phyloP scores from a whole-genome alignment of 1,140 invertebrate species.

The Berghia stephanieae region DNA sequence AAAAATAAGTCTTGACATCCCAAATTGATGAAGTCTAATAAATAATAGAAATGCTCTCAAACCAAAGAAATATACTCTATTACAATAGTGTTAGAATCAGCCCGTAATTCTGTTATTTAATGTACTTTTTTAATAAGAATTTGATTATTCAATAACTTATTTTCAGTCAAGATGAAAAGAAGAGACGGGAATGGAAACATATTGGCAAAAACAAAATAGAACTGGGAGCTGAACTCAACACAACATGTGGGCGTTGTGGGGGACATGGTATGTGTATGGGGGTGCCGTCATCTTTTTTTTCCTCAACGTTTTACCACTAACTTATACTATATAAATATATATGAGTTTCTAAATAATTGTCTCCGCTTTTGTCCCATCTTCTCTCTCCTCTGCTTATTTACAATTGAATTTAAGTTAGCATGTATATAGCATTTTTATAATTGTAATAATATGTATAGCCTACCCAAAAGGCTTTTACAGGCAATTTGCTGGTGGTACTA shows the following conservation, averaged over 20 bases:
- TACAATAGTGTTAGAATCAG: not conserved
- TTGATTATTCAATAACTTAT: not conserved
- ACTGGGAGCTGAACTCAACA: constrained; percentile 61
- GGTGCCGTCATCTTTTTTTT: not conserved
- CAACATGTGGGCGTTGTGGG: constrained; percentile 64
- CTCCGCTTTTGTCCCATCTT: not conserved
- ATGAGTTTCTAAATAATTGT: not conserved
- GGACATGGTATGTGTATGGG: constrained; percentile 50
- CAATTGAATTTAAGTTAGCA: not conserved
- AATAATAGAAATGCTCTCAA: too few species aligned
- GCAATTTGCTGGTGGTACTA: too few species aligned
- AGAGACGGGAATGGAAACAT: constrained; percentile 43
- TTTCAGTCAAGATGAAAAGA: constrained; percentile 58
- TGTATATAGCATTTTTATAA: not conserved
- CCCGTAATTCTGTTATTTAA: not conserved
- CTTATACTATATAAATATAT: not conserved
- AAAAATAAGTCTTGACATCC: too few species aligned
- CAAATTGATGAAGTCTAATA: too few species aligned
- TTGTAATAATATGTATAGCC: too few species aligned
- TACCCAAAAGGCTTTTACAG: too few species aligned
- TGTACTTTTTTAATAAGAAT: not conserved
- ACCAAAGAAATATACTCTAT: too few species aligned
- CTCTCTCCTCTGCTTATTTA: not conserved
- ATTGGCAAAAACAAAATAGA: constrained; percentile 54
- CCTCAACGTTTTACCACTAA: not conserved